Base-by-base conservation (phyloP, 2,888 invertebrate genomes). In the Auanema freiburgensis region DNA sequence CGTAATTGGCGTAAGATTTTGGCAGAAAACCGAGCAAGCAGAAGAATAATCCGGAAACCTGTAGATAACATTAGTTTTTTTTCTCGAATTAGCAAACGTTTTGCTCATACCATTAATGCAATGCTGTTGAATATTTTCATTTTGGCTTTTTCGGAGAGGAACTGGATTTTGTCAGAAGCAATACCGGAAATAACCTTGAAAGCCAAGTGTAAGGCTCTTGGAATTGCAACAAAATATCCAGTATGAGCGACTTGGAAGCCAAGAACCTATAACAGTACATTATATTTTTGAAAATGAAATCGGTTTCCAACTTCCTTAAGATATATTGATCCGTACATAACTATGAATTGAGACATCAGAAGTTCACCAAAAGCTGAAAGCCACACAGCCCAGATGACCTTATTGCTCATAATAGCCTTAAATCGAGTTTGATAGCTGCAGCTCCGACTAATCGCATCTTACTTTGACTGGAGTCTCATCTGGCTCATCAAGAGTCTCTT, bases 71-170 rank as follows among this genome's bases (percentile, higher is more conserved):
- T 12, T 10, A 14, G 50, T 21, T n/a, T 14, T 16, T 52, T n/a
- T 52, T 52, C 10, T 16, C 10, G 6, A 46, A 16, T n/a, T n/a
- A 46, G 10, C 3, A 23, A 52, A 52, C 5, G 18, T 52, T 23
- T 18, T n/a, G n/a, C n/a, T n/a, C 18, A 23, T 2, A 75, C 70
- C 58, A 69, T 72, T 18, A 80, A 57, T 16, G 80, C 79, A 40
- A 80, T 74, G 0, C 77, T 69, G 64, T 80, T 80, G 70, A 77
- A 80, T 25, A 80, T 67, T 63, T 74, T 66, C 76, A 81, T 71
- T 54, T 81, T 81, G 25, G 65, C 59, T 18, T 67, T 69, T 55
- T 81, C 81, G 11, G 74, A 66, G 16, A 74, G 52, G 58, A 67
- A 74, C 67, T 64, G 68, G 57, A 77, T 76, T 40, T 63, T 64